Evolutionary conservation across 2,113 vertebrate species (phyloP).

Genomic region (Megaleporinus macrocephalus): DNA sequence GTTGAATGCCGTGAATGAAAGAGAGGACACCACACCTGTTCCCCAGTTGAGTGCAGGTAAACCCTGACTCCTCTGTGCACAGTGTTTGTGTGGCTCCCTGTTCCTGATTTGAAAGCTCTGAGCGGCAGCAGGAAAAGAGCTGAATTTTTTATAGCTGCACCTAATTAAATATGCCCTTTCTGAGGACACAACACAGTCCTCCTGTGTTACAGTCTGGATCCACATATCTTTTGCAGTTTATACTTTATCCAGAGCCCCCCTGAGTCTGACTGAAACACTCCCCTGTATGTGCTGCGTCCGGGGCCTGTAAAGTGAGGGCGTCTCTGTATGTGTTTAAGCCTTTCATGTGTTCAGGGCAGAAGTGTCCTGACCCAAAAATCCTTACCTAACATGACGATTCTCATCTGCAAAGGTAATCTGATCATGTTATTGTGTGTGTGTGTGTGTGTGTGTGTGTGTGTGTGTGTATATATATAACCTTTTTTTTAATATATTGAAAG

Average conservation of each 20-base stretch:
- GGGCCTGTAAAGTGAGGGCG: no score
- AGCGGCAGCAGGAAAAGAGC: constrained; percentile 27
- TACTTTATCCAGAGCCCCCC: background rate
- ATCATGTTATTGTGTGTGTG: no score
- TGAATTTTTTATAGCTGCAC: constrained; percentile 52
- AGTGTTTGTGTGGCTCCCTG: background rate
- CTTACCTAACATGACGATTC: no score
- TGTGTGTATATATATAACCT: no score
- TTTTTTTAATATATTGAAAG: no score
- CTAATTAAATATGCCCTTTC: constrained; percentile 58
- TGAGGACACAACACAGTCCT: background rate
- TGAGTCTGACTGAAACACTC: background rate
- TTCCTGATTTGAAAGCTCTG: background rate
- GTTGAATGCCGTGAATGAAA: no score
- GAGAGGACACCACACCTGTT: background rate
- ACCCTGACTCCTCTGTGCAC: background rate
- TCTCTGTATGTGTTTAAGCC: no score
- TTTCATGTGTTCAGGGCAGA: no score
- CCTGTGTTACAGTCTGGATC: background rate
- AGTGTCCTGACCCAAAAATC: no score
- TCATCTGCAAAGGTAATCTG: no score
- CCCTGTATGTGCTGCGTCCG: background rate
- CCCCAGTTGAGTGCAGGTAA: constrained; percentile 21
- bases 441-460: no score
- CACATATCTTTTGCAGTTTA: background rate